Conservation (phyloP, 2,888 invertebrate genomes). For the Pseudoips prasinana region DNA sequence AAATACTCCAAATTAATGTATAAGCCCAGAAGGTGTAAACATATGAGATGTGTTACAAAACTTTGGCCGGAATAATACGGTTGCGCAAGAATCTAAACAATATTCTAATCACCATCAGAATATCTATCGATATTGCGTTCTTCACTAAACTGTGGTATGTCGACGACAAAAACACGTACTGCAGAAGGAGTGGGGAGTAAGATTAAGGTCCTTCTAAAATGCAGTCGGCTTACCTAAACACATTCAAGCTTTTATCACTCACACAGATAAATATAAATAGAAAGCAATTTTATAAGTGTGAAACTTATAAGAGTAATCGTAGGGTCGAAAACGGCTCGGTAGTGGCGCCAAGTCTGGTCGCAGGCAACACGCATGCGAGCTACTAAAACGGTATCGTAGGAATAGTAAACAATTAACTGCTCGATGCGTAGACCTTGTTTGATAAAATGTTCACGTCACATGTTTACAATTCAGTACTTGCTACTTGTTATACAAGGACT, state of each 20-base stretch:
- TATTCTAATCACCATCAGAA: conserved; percentile 38
- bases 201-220: conserved; percentile 73
- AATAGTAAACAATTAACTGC: conserved; percentile 73
- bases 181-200: conserved; percentile 55
- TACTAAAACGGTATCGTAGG: conserved; percentile 66
- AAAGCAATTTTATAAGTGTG: conserved; percentile 33
- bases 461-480: conserved; percentile 47
- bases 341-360: conserved; percentile 36
- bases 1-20: conserved; percentile 4
- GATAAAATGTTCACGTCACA: conserved; percentile 59
- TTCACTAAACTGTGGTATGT: conserved; percentile 61
- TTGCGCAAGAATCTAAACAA: conserved; percentile 33
- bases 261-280: conserved; percentile 45
- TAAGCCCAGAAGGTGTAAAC: conserved; percentile 13
- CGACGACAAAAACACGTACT: conserved; percentile 63
- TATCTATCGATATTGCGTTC: conserved; percentile 44
- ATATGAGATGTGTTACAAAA: conserved; percentile 18
- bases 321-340: conserved; percentile 42
- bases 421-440: conserved; percentile 62
- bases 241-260: conserved; percentile 61
- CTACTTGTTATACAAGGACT: conserved; percentile 41
- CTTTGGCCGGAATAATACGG: conserved; percentile 12
- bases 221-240: conserved; percentile 65
- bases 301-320: conserved; percentile 41
- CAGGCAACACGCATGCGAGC: conserved; percentile 56